Evolutionary conservation across 2,888 invertebrate genomes (phyloP), one percentile per base, ranked within the genome.

Genomic region (Bellardia bayeri): DNA sequence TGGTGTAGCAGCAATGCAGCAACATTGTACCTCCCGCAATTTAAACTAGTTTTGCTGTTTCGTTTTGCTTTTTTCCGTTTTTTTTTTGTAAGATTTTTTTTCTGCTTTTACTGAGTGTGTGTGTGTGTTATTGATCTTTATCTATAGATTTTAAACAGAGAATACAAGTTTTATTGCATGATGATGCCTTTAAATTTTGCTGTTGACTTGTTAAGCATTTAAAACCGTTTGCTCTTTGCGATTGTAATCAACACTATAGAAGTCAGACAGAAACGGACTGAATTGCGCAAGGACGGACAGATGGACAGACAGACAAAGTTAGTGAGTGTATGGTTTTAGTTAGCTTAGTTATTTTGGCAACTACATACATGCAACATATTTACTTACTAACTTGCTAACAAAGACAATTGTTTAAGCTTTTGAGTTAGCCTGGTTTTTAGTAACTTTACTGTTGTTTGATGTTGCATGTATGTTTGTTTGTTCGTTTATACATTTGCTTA

Each of bases 101-200:
- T 11, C 7, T 45, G 1, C 3, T 11, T 45, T 45, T 3, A 45
- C 42, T 80, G 45, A 33, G 3, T 74, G 51, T 45, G 51, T 76
- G 2, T 74, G 69, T 75, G 72, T 81, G 54, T 69, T 85, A 81
- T 85, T 85, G 87, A 87, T 87, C 69, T 79, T 87, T 85, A 87
- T 87, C 87, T 87, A 68, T 85, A 81, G 80, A 85, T 85, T 81
- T 85, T 75, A 49, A 80, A 69, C 80, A 69, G 66, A 75, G 56
- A 85, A 81, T 85, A 81, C 85, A 75, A 85, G 85, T 85, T 85
- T 81, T 85, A 85, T 85, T 85, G 85, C 80, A 69, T 85, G 85
- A 75, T 85, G 85, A 75, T 75, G 85, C 75, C 80, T 85, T 80
- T 85, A 81, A 85, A 85, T 81, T 85, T 81, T 64, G 63, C 75